Percentiles rank a stretch among this genome's conserved stretches.
Evolutionary conservation across 64 coral and sea anemone genomes (phyloP).

Genomic region (Montipora capricornis): DNA sequence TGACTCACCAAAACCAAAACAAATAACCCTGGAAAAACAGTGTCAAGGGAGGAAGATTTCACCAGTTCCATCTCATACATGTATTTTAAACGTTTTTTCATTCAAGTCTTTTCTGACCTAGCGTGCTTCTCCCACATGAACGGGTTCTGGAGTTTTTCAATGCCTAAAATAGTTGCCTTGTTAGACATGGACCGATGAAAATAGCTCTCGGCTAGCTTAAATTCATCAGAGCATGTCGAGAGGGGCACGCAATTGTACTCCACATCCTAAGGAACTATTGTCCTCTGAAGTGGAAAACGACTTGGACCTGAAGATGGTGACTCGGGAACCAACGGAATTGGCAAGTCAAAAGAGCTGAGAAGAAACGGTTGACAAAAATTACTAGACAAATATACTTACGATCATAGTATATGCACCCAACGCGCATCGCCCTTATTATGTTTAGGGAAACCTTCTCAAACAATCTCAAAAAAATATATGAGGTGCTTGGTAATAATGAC

Average conservation of each 20-base stretch:
- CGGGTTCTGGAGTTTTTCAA: conserved; percentile 85
- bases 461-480: too few relatives aligned
- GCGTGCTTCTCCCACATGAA: conserved; percentile 77
- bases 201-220: conserved; percentile 52
- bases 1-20: too few relatives aligned
- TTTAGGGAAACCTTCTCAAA: too few relatives aligned
- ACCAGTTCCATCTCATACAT: too few relatives aligned
- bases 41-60: too few relatives aligned
- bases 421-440: too few relatives aligned
- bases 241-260: conserved; percentile 52
- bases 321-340: not conserved
- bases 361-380: not conserved
- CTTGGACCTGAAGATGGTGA: not conserved
- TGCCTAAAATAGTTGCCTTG: conserved; percentile 36
- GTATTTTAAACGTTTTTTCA: too few relatives aligned
- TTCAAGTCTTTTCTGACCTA: conserved; percentile 11
- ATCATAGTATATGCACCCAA: too few relatives aligned
- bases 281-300: conserved; percentile 38
- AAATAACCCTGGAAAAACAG: too few relatives aligned
- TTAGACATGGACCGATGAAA: conserved; percentile 63
- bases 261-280: conserved; percentile 31
- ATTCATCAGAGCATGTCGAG: conserved; percentile 35
- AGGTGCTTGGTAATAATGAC: too few relatives aligned
- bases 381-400: too few relatives aligned
- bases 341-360: conserved; percentile 13